A percentile compares a stretch with the other conserved stretches of the same genome.
Conservation (phyloP, 2,797 vertebrate genomes). For the Hypotaenidia okinawae region DNA sequence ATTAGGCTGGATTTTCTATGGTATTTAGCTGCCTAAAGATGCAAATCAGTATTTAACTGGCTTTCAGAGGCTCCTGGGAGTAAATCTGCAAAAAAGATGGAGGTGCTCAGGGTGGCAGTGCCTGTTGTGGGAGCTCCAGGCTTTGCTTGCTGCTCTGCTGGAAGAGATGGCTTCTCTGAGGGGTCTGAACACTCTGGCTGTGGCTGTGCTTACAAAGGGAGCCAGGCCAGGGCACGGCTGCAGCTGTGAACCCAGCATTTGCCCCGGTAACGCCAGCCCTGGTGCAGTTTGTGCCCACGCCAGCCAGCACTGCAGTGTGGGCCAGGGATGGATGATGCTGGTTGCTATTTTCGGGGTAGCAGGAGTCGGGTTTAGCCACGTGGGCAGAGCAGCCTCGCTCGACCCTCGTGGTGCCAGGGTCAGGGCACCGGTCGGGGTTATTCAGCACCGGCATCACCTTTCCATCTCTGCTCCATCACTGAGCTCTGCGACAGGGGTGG, state of each 20-base stretch:
- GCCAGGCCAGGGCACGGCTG: not conserved
- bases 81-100: not conserved
- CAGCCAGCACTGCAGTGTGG: fast-evolving
- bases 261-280: not conserved
- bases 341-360: not conserved
- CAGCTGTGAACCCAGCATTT: not conserved
- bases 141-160: not conserved
- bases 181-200: not conserved
- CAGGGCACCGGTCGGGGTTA: not conserved
- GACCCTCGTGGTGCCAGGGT: fast-evolving
- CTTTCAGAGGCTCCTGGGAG: not conserved
- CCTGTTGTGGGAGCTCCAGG: not conserved
- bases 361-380: not conserved
- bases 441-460: not conserved
- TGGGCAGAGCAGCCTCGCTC: not conserved
- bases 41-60: not conserved
- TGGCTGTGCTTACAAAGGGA: not conserved
- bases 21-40: slow-evolving; percentile 49
- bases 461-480: not conserved
- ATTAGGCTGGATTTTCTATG: slow-evolving; percentile 33
- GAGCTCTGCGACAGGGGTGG: fast-evolving
- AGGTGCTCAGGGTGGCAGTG: not conserved
- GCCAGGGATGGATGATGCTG: not conserved
- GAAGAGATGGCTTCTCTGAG: fast-evolving
- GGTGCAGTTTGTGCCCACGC: not conserved